Base-by-base conservation (phyloP, 1,140 invertebrate genomes). In the Ericerus pela region DNA sequence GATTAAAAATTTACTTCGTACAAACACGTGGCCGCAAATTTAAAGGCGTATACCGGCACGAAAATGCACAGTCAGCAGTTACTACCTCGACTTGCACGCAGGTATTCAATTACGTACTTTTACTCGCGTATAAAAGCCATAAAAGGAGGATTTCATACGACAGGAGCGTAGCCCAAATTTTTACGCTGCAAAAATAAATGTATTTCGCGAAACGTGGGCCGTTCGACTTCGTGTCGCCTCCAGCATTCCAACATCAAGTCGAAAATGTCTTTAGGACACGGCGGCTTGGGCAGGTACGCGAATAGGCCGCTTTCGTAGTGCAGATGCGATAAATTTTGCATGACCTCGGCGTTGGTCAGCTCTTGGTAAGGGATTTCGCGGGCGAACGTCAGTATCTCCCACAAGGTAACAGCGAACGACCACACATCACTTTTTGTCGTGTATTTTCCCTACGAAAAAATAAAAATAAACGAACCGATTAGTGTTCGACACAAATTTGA, bases 221-320 rank as follows among this genome's bases (percentile, higher is more conserved):
- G 70, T 30, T 84, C 81, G 28, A 73, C 69, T 43, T 85, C 84
- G 60, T 85, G 79, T 10, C 83, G 71, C 56, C 85, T 78, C 90
- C 90, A 96, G 68, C 90, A 94, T 64, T 90, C 87, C 29, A 79
- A 70, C 86, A 94, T 92, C 36, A 93, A 70, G 64, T 91, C 87
- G 71, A 87, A 90, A 38, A 92, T 76, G 67, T 90, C 87, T 62
- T 85, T 80, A 2, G 87, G 85, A 22, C 59, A 57, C 12, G 72
- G 69, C 3, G 72, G 68, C 81, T 63, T 76, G 12, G 78, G 75
- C 57, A 90, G 73, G 61, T 75, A 76, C 60, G 77, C 75, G 68
- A 80, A 84, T 53, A 62, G 62, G 29, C 66, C 64, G 16, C 75
- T 75, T 64, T 80, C 75, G 36, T 74, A 72, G 62, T 81, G 76